Base-by-base conservation (phyloP, 2,797 vertebrate species). In the Brachyrhaphis roseni region DNA sequence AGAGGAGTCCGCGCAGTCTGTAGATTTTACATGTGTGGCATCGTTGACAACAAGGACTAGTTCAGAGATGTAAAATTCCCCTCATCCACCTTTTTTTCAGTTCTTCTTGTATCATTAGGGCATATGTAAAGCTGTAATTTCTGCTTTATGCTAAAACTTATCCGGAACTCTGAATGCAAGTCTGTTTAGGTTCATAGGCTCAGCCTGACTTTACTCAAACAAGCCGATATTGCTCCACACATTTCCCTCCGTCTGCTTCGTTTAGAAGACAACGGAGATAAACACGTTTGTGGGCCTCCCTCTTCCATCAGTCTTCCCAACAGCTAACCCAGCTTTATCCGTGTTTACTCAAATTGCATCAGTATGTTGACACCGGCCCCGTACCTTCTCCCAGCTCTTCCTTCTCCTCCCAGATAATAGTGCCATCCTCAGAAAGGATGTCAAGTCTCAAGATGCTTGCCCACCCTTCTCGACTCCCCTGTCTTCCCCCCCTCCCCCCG, bases 331-430 rank as follows among this genome's bases (percentile, higher is more conserved):
- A 64, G 82, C 91, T 92, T 89, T 87, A 89, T 86, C 82, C 89
- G 1, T 94, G 95, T 95, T 96, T 94, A 90, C 92, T 87, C 78
- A 93, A 93, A 94, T 95, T 96, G 95, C 95, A 94, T 96, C 95
- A 96, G 94, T 92, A 78, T 95, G 94, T 95, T 95, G 94, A 95
- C 93, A 95, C 47, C 90, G 87, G 89, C 91, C 85, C 78, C 72
- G 75, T 73, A 91, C 92, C 91, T 92, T 90, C 92, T 86, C 89
- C 91, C 87, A 90, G 86, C 91, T 92, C 90, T 92, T 87, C 90
- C 78, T 92, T 94, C 94, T 93, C 89, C 93, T 95, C 93, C 94
- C 93, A 95, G 93, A 95, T 95, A 94, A 95, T 89, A 88, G 92
- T 88, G 91, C 92, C 89, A 89, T 92, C 89, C 90, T 89, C 90